Evolutionary conservation across 2,888 invertebrate genomes (phyloP).

Genomic region (Hydrotaea diabolus): DNA sequence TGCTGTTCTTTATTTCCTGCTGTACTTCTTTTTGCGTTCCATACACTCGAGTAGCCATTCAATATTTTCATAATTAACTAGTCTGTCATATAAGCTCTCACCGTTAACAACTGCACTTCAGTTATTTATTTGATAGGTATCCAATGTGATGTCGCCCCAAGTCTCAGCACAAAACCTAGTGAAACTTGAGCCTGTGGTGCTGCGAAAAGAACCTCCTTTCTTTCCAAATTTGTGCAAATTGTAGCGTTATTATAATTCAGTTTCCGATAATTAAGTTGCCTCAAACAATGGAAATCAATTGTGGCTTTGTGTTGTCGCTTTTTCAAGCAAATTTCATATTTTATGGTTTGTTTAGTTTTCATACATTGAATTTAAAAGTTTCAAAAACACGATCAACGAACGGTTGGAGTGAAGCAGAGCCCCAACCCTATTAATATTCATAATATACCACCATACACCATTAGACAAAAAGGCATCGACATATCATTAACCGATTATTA

Average conservation of each 20-base stretch:
- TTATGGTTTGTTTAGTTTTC: conserved; percentile 43
- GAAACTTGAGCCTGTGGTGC: not conserved
- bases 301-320: not conserved
- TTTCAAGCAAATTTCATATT: conserved; percentile 26
- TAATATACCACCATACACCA: not conserved
- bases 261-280: conserved; percentile 25
- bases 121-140: too few relatives aligned
- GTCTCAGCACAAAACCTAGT: not conserved
- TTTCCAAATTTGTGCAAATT: not conserved
- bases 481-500: conserved; percentile 50
- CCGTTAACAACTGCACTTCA: not conserved
- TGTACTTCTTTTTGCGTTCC: too few relatives aligned
- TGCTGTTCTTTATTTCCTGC: not conserved
- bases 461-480: conserved; percentile 21
- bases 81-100: too few relatives aligned
- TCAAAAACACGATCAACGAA: not conserved
- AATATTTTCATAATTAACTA: too few relatives aligned
- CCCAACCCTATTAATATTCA: conserved; percentile 35
- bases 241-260: not conserved
- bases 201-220: too few relatives aligned
- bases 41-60: too few relatives aligned
- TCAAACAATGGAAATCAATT: conserved; percentile 33
- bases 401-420: too few relatives aligned
- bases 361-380: conserved; percentile 32
- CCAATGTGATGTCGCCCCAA: not conserved